These are phyloP conservation scores for Alexandromys oeconomus DNA, from an alignment of 2,797 vertebrate genomes.

Conservation along the genomic window DNA sequence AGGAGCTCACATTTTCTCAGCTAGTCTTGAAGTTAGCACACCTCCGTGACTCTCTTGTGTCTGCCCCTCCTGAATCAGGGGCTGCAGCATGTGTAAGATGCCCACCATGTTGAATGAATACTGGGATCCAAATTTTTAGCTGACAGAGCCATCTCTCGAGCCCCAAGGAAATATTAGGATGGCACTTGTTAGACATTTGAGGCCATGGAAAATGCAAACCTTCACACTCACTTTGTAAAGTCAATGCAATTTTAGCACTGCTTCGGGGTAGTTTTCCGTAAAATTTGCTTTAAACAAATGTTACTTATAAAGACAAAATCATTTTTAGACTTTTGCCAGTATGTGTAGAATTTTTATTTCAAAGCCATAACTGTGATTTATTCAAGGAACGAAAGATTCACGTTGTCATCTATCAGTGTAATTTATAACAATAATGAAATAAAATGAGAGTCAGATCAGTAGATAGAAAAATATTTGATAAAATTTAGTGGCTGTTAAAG, in stretches of 20 bases:
- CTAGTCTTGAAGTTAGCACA: neutral
- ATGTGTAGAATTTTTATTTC: conserved; percentile 5
- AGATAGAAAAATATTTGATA: conserved; percentile 41
- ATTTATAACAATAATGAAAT: neutral
- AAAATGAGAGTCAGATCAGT: conserved; percentile 4
- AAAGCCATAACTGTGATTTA: conserved; percentile 27
- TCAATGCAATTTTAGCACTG: neutral
- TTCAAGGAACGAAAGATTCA: conserved; percentile 12
- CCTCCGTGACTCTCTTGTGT: neutral
- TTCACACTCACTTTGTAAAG: neutral
- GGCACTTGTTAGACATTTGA: neutral
- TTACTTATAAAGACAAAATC: neutral
- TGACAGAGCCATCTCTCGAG: neutral
- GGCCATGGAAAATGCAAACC: neutral
- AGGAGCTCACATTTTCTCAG: neutral
- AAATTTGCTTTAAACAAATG: neutral
- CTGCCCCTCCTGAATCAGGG: neutral
- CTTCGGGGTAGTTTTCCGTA: neutral
- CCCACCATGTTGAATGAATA: neutral
- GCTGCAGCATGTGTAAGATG: neutral
- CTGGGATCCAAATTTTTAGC: neutral
- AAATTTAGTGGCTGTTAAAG: conserved; percentile 27
- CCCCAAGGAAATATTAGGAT: neutral
- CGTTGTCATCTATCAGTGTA: neutral
- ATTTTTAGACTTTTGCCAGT: neutral